Evolutionary conservation across 2,113 vertebrate species (phyloP).

Genomic region (Phaethon lepturus): DNA sequence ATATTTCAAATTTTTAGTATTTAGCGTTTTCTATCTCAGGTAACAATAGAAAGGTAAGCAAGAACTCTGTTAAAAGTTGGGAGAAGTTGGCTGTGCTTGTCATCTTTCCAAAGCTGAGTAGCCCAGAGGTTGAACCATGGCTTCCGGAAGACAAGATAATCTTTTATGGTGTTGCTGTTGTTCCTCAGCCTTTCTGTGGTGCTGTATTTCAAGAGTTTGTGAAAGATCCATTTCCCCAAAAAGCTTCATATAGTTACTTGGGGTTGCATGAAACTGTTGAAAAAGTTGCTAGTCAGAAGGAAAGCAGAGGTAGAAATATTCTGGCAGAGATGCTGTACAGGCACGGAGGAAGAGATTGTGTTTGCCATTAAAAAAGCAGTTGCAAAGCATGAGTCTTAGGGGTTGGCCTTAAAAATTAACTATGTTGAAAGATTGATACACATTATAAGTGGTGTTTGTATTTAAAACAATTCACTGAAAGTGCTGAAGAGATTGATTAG

Average conservation of each 20-base stretch:
- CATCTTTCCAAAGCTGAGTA: not conserved
- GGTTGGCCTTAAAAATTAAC: not conserved
- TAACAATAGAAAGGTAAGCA: not conserved
- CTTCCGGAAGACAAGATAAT: not conserved
- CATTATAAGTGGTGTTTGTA: not conserved
- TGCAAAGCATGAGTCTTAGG: rapidly evolving
- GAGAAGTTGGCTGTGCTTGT: not conserved
- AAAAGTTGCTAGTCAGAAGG: not conserved
- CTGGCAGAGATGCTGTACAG: not conserved
- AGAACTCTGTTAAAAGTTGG: not conserved
- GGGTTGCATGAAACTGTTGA: not conserved
- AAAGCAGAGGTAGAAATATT: not conserved
- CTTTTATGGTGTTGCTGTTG: not conserved
- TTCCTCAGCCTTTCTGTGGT: not conserved
- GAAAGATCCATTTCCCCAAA: not conserved
- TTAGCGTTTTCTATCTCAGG: not conserved
- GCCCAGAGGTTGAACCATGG: not conserved
- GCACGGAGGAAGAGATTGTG: not conserved
- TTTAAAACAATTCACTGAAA: not conserved
- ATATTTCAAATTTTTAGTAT: not conserved
- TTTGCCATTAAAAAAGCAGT: not conserved
- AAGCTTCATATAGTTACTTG: not conserved
- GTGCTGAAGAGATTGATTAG: not conserved
- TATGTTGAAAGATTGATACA: not conserved
- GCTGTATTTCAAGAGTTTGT: rapidly evolving